These are phyloP conservation scores for Carapus acus DNA, from an alignment of 2,797 vertebrate species.

Conservation along the genomic window DNA sequence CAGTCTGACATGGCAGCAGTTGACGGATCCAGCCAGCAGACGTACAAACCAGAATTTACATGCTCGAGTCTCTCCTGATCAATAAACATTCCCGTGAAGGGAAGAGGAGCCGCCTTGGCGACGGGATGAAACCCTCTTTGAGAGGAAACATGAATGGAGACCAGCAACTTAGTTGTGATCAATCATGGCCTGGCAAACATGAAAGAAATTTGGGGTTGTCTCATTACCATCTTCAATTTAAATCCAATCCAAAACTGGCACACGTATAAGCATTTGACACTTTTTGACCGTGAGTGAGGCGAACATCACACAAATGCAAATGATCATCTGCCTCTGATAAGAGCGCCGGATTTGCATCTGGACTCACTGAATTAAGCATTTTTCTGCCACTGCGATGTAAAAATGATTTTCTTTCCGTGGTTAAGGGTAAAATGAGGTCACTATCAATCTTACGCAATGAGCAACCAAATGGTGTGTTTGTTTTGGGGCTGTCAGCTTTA, in stretches of 20 bases:
- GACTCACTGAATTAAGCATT: too few relatives aligned
- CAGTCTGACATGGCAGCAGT: slow-evolving; percentile 69
- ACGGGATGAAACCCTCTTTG: slow-evolving; percentile 48
- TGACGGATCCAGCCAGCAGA: slow-evolving; percentile 69
- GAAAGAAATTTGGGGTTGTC: slow-evolving; percentile 12
- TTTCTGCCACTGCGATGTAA: too few relatives aligned
- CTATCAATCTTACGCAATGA: too few relatives aligned
- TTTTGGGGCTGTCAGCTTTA: too few relatives aligned
- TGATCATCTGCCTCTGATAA: slow-evolving; percentile 18
- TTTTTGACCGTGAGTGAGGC: not conserved
- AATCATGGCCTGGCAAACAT: slow-evolving; percentile 22
- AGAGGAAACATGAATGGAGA: slow-evolving; percentile 41
- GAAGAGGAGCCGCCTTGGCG: slow-evolving; percentile 41
- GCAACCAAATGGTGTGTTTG: too few relatives aligned
- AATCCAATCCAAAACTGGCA: slow-evolving; percentile 8
- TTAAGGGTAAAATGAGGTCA: too few relatives aligned
- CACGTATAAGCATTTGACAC: not conserved
- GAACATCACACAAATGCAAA: slow-evolving; percentile 10
- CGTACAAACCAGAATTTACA: slow-evolving; percentile 69
- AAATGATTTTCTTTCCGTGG: too few relatives aligned
- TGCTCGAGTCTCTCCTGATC: slow-evolving; percentile 62
- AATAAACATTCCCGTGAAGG: slow-evolving; percentile 62
- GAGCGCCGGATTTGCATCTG: slow-evolving; percentile 1
- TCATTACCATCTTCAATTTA: slow-evolving; percentile 21
- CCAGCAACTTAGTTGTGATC: slow-evolving; percentile 15